Conservation (phyloP, 2,888 invertebrate species). For the Aleiodes alternator region DNA sequence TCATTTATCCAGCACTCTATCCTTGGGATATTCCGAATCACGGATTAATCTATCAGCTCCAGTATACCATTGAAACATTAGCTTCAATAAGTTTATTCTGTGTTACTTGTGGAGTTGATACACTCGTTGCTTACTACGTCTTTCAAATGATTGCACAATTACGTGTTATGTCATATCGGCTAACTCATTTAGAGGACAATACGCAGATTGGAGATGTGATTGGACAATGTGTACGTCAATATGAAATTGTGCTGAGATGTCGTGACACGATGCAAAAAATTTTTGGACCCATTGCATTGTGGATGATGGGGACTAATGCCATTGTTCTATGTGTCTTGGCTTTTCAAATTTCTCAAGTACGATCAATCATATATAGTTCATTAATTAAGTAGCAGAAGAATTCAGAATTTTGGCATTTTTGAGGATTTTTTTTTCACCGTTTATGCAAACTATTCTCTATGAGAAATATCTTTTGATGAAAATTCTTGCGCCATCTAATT, state of each 20-base stretch:
- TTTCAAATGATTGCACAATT: constrained; percentile 61
- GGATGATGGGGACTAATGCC: constrained; percentile 37
- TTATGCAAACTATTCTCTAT: too few species aligned
- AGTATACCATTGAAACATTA: constrained; percentile 52
- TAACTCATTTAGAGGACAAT: constrained; percentile 30
- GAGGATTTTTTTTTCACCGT: too few species aligned
- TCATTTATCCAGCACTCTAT: constrained; percentile 50
- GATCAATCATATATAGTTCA: not conserved
- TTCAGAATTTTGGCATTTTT: too few species aligned
- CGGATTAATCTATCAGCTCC: constrained; percentile 48
- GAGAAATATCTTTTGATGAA: too few species aligned
- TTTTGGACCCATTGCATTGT: constrained; percentile 41
- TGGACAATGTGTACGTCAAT: constrained; percentile 23
- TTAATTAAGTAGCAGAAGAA: too few species aligned
- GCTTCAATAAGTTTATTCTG: constrained; percentile 41
- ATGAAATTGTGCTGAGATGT: constrained; percentile 16
- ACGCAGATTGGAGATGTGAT: constrained; percentile 3
- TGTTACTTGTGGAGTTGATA: constrained; percentile 56
- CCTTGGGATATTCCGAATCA: constrained; percentile 53
- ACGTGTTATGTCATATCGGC: constrained; percentile 50
- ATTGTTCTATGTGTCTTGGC: constrained; percentile 41
- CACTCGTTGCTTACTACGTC: constrained; percentile 59
- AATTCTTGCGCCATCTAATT: too few species aligned
- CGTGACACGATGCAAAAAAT: constrained; percentile 32
- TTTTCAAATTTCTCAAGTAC: constrained; percentile 44